Percentiles rank a stretch among this genome's conserved stretches.
phyloP scores from a whole-genome alignment of 2,888 invertebrate genomes.

The Colletes collaris region DNA sequence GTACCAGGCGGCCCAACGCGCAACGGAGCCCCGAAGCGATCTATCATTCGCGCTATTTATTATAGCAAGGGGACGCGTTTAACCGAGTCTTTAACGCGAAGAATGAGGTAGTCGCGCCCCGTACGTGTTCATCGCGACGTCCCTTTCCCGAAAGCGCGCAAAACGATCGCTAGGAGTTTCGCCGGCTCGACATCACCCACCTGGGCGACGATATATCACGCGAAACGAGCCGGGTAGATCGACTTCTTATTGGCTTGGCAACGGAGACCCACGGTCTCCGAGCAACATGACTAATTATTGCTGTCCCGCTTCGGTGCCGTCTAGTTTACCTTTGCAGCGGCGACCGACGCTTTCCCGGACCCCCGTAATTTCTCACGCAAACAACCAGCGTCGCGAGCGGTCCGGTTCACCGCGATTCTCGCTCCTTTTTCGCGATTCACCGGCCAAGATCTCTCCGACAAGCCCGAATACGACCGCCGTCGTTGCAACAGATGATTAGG shows the following conservation, averaged over 20 bases:
- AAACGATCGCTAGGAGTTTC: conserved; percentile 47
- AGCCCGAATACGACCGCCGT: neutral
- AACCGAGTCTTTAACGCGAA: conserved; percentile 14
- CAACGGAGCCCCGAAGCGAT: too few species aligned
- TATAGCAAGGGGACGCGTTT: too few species aligned
- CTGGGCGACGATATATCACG: conserved; percentile 68
- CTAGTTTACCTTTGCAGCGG: conserved; percentile 52
- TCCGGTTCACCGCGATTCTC: conserved; percentile 32
- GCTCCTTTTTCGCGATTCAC: conserved; percentile 37
- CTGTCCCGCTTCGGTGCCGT: conserved; percentile 48
- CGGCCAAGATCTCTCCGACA: neutral
- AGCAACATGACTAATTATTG: conserved; percentile 65
- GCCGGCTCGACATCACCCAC: conserved; percentile 62
- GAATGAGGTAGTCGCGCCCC: conserved; percentile 50
- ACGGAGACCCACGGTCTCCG: conserved; percentile 32
- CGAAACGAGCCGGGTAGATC: conserved; percentile 58
- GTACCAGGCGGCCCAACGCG: too few species aligned
- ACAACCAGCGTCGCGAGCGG: conserved; percentile 16
- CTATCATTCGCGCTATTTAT: too few species aligned
- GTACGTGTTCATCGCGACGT: conserved; percentile 42
- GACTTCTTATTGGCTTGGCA: conserved; percentile 66
- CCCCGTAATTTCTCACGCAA: conserved; percentile 51
- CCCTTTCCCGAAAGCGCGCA: conserved; percentile 36
- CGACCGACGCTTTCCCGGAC: conserved; percentile 31
- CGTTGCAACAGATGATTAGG: too few species aligned